phyloP scores from a whole-genome alignment of 2,888 invertebrate species.

The Eulithis testata region DNA sequence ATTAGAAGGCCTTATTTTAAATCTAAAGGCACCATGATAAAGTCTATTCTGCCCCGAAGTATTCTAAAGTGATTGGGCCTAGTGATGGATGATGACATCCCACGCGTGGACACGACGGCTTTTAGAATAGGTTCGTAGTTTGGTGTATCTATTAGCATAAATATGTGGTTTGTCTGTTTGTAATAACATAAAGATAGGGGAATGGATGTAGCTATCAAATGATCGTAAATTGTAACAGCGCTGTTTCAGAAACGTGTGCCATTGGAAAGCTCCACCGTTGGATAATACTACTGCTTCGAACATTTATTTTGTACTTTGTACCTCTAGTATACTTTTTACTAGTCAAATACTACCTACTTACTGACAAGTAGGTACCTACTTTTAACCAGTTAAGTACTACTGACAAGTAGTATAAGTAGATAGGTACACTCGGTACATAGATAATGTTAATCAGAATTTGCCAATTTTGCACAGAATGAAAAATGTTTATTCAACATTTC shows the following conservation, averaged over 20 bases:
- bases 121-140: not conserved
- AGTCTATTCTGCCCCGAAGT: not conserved
- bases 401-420: too few relatives aligned
- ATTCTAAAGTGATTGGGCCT: not conserved
- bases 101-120: constrained; percentile 8
- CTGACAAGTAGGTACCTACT: too few relatives aligned
- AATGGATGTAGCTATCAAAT: constrained; percentile 15
- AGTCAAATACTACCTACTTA: too few relatives aligned
- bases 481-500: too few relatives aligned
- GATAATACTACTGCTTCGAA: not conserved
- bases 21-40: not conserved
- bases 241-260: not conserved
- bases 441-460: too few relatives aligned
- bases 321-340: too few relatives aligned
- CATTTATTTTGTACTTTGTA: too few relatives aligned
- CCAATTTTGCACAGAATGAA: too few relatives aligned
- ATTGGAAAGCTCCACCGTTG: not conserved
- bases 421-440: too few relatives aligned
- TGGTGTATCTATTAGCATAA: constrained; percentile 15
- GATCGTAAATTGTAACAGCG: constrained; percentile 3
- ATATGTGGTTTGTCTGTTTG: constrained; percentile 12
- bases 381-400: too few relatives aligned
- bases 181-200: constrained; percentile 11
- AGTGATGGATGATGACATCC: constrained; percentile 1
- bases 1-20: not conserved